Percentiles rank a stretch among this genome's conserved stretches.
These are phyloP conservation scores for Spongilla lacustris DNA, from an alignment of 37 sponge, comb jelly and placozoan species.

Conservation along the genomic window DNA sequence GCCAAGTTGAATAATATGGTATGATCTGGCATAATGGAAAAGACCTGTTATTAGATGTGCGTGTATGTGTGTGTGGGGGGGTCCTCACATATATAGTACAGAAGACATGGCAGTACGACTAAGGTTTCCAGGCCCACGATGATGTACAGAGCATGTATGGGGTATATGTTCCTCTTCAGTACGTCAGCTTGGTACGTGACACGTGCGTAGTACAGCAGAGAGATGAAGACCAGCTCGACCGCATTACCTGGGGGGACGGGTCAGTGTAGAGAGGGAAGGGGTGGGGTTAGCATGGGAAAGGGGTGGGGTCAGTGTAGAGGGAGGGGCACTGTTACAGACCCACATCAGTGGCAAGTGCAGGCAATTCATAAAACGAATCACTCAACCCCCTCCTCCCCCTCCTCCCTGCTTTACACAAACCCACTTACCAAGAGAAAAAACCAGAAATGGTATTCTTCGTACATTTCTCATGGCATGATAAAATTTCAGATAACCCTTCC, in stretches of 20 bases:
- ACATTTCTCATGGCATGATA: slow-evolving; percentile 74
- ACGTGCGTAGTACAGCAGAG: slow-evolving; percentile 36
- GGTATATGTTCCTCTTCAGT: not conserved
- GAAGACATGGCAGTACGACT: slow-evolving; percentile 45
- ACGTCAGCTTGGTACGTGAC: not conserved
- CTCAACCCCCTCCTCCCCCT: not conserved
- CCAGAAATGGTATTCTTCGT: slow-evolving; percentile 74
- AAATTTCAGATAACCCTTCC: slow-evolving; percentile 83
- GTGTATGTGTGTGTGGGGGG: not conserved
- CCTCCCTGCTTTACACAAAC: too few relatives aligned
- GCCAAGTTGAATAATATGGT: slow-evolving; percentile 53
- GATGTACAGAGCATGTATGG: slow-evolving; percentile 52
- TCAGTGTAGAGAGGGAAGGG: not conserved
- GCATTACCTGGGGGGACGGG: slow-evolving; percentile 46
- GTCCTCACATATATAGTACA: slow-evolving; percentile 68
- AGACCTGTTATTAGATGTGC: not conserved
- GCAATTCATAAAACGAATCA: not conserved
- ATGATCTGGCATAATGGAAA: slow-evolving; percentile 34
- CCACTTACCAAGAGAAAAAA: slow-evolving; percentile 66
- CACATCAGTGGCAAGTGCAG: too few relatives aligned
- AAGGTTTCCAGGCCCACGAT: slow-evolving; percentile 65
- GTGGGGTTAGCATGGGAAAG: too few relatives aligned
- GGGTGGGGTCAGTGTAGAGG: too few relatives aligned
- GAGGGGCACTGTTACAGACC: too few relatives aligned
- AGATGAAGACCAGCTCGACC: slow-evolving; percentile 38